Evolutionary conservation across 2,888 invertebrate species (phyloP), one percentile per base, ranked within the genome.

Genomic region (Serripes groenlandicus): DNA sequence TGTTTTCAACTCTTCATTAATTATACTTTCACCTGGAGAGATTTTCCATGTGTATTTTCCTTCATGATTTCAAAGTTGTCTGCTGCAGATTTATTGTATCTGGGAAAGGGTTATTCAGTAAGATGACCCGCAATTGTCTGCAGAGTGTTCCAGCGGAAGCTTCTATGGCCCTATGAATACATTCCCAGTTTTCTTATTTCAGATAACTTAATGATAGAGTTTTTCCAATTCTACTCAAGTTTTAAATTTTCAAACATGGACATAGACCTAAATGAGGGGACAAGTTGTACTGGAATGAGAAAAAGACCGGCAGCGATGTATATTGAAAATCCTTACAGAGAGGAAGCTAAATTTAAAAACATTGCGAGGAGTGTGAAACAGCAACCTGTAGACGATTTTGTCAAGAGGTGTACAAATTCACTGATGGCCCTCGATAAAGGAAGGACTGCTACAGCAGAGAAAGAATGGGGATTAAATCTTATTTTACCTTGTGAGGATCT

Each of bases 391-490:
- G 26, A 42, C 15, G 23, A 42, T 1, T 66, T 66, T 66, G 23
- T 26, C 30, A 28, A 23, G 3, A 18, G 37, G 23, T 66, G 66
- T n/a, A n/a, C 37, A 11, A 18, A 26, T 18, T 66, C 66, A 26
- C 37, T 42, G 5, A 28, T 21, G 4, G 2, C 23, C 1, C 21
- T 66, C 9, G 11, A 23, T 2, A 2, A 37, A 5, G 18, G 42
- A 23, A 42, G 26, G 26, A 42, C 11, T 7, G 7, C 42, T 26
- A 23, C n/a, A 18, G 28, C 23, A 0, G 26, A 42, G 21, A 30
- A 64, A 35, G 42, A 37, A 26, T 66, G 66, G 66, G 66, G 66
- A n/a, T 37, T 66, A 28, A 66, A 42, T 42, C n/a, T 30, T 26
- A 42, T 66, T 26, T 66, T 66, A 35, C 66, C 66, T 21, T 66